These are phyloP conservation scores for Vanessa tameamea DNA, from an alignment of 1,140 invertebrate species.

Conservation along the genomic window DNA sequence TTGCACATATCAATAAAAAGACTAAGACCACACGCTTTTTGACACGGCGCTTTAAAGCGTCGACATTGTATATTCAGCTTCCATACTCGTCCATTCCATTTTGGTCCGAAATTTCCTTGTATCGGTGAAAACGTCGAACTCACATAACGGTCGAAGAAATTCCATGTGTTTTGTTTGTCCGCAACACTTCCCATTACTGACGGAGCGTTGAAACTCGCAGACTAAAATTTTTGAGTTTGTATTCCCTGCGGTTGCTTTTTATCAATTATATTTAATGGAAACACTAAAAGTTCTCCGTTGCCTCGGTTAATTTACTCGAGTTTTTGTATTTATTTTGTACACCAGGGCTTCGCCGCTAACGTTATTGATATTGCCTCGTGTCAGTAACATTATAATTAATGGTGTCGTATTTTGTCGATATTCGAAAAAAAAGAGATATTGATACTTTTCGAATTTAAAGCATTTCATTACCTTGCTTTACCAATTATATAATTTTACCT, in stretches of 20 bases:
- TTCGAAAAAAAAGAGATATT: too few species aligned
- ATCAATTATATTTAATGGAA: conserved; percentile 68
- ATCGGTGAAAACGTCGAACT: conserved; percentile 62
- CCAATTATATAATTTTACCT: too few species aligned
- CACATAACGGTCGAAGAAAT: conserved; percentile 46
- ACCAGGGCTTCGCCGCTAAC: background rate
- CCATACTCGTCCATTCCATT: conserved; percentile 58
- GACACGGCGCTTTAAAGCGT: conserved; percentile 34
- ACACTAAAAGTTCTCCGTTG: conserved; percentile 47
- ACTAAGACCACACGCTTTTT: conserved; percentile 42
- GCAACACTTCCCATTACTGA: conserved; percentile 57
- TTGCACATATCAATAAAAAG: conserved; percentile 56
- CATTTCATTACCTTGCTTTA: too few species aligned
- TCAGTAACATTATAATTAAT: too few species aligned
- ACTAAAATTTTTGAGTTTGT: conserved; percentile 75
- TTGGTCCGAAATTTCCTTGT: conserved; percentile 53
- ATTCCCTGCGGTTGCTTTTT: conserved; percentile 73
- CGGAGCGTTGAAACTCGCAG: conserved; percentile 48
- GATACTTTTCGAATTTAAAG: too few species aligned
- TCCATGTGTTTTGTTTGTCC: conserved; percentile 59
- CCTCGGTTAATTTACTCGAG: conserved; percentile 61
- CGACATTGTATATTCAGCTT: conserved; percentile 70
- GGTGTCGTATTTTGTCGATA: too few species aligned
- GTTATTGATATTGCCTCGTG: background rate
- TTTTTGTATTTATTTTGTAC: conserved; percentile 55